Evolutionary conservation across 2,797 vertebrate species (phyloP).

Genomic region (Atherinosoma microstoma): DNA sequence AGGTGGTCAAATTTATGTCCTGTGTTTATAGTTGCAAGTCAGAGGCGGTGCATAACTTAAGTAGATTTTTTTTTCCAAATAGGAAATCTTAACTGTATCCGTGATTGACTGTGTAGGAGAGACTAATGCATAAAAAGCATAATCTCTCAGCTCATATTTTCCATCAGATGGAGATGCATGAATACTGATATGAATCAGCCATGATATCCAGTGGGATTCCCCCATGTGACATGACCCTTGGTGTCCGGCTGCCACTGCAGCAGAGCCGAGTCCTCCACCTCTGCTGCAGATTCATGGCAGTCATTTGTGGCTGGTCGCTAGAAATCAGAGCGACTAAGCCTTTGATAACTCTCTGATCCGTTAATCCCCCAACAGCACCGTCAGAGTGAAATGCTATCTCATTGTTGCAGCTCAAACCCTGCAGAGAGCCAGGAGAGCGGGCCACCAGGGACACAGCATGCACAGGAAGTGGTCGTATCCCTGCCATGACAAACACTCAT

Average conservation of each 20-base stretch:
- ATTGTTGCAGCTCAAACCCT: conserved; percentile 73
- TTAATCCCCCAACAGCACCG: conserved; percentile 79
- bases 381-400: conserved; percentile 82
- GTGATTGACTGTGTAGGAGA: background rate
- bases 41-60: background rate
- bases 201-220: conserved; percentile 21
- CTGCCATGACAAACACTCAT: conserved; percentile 6
- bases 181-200: conserved; percentile 16
- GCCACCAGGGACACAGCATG: conserved; percentile 39
- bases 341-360: conserved; percentile 84
- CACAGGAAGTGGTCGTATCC: conserved; percentile 31
- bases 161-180: conserved; percentile 10
- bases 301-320: conserved; percentile 65
- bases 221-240: conserved; percentile 1
- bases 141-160: conserved; percentile 8
- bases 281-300: conserved; percentile 64
- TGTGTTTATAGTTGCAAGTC: too few relatives aligned
- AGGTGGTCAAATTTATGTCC: background rate
- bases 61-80: background rate
- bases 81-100: too few relatives aligned
- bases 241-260: conserved; percentile 39
- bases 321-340: conserved; percentile 80
- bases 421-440: conserved; percentile 40
- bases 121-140: background rate
- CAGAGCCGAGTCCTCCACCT: too few relatives aligned